Evolutionary conservation across 2,797 vertebrate genomes (phyloP).

Genomic region (Gallinago stenura): DNA sequence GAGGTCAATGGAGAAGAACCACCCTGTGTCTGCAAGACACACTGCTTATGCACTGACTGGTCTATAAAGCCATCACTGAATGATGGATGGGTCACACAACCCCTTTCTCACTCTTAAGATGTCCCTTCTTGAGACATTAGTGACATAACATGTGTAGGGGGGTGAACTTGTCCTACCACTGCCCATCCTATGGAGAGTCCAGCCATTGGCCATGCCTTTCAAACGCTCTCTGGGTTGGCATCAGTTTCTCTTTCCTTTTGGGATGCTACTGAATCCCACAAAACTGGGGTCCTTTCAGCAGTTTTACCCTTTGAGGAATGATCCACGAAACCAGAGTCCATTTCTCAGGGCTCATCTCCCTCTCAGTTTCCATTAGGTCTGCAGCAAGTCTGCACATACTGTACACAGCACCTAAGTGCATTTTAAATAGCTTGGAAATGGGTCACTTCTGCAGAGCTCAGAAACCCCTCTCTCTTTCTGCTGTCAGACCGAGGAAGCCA

Average conservation of each 20-base stretch:
- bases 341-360: not conserved
- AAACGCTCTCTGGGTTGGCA: not conserved
- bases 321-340: not conserved
- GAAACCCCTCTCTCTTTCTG: not conserved
- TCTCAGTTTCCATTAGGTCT: not conserved
- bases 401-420: not conserved
- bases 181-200: not conserved
- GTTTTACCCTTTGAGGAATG: not conserved
- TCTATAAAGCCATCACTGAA: not conserved
- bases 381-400: not conserved
- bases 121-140: not conserved
- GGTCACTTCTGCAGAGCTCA: not conserved
- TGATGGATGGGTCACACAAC: not conserved
- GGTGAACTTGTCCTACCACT: not conserved
- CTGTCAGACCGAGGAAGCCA: not conserved
- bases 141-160: rapidly evolving
- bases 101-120: not conserved
- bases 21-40: not conserved
- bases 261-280: not conserved
- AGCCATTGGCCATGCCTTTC: not conserved
- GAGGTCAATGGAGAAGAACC: not conserved
- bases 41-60: not conserved
- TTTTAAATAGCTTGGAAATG: not conserved
- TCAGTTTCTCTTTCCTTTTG: not conserved
- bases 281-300: not conserved